A percentile compares a stretch with the other conserved stretches of the same genome.
phyloP scores from a whole-genome alignment of 2,113 vertebrate genomes.

The Pipa parva region DNA sequence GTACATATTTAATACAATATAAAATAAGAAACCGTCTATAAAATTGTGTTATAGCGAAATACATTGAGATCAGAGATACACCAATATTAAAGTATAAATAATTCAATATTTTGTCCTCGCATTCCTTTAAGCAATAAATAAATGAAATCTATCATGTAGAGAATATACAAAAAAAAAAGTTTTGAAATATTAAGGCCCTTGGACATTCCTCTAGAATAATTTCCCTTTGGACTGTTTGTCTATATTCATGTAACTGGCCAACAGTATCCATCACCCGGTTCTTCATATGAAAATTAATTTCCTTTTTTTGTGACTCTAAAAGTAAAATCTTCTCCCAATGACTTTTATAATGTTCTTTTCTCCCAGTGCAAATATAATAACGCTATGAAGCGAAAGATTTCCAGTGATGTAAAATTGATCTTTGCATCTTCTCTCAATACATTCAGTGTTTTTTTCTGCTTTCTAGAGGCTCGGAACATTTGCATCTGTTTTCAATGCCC shows the following conservation, averaged over 20 bases:
- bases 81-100: slow-evolving; percentile 8
- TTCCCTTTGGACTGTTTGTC: slow-evolving; percentile 40
- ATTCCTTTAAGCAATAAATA: slow-evolving; percentile 31
- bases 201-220: slow-evolving; percentile 31
- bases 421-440: slow-evolving; percentile 22
- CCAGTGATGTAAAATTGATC: slow-evolving; percentile 35
- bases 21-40: not conserved
- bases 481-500: slow-evolving; percentile 20
- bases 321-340: not conserved
- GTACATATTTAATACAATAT: not conserved
- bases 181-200: slow-evolving; percentile 17
- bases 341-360: slow-evolving; percentile 18
- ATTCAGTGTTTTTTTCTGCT: slow-evolving; percentile 3
- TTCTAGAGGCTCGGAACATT: not conserved
- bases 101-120: not conserved
- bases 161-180: slow-evolving; percentile 21
- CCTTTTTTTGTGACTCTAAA: slow-evolving; percentile 4
- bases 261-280: slow-evolving; percentile 1
- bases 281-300: slow-evolving; percentile 13
- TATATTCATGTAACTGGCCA: slow-evolving; percentile 33
- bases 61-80: not conserved
- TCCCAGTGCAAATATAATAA: slow-evolving; percentile 23
- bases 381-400: slow-evolving; percentile 7
- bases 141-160: slow-evolving; percentile 34
- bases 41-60: not conserved